phyloP scores from a whole-genome alignment of 2,888 invertebrate species.

The Pediacus dermestoides region DNA sequence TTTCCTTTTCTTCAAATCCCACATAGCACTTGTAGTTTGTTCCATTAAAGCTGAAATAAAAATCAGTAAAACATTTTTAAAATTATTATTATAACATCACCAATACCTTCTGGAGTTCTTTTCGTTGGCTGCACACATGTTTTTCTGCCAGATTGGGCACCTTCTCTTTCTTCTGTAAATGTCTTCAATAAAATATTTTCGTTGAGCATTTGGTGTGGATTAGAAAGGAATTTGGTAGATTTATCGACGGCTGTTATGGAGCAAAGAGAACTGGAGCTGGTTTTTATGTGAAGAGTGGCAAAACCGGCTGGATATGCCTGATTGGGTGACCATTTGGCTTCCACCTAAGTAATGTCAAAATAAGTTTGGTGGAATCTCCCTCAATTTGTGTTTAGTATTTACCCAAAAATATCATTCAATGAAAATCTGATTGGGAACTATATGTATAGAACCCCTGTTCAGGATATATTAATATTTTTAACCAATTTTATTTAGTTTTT shows the following conservation, averaged over 20 bases:
- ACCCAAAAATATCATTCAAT: too few relatives aligned
- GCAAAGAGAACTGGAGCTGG: conserved; percentile 56
- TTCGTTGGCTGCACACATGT: conserved; percentile 30
- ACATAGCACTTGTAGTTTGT: conserved; percentile 14
- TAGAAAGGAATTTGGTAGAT: conserved; percentile 51
- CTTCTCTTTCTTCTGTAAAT: conserved; percentile 31
- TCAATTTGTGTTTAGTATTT: too few relatives aligned
- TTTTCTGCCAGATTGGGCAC: conserved; percentile 30
- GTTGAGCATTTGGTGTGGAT: conserved; percentile 25
- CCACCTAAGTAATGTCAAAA: conserved; percentile 44
- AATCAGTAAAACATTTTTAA: too few relatives aligned
- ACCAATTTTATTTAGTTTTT: too few relatives aligned
- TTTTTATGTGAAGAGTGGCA: conserved; percentile 51
- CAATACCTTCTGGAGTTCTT: conserved; percentile 10
- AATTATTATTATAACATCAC: neutral
- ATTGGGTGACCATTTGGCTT: conserved; percentile 50
- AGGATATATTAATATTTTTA: too few relatives aligned
- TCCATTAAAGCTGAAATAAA: too few relatives aligned
- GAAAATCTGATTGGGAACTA: too few relatives aligned
- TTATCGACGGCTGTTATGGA: conserved; percentile 58
- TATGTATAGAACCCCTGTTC: too few relatives aligned
- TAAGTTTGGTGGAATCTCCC: conserved; percentile 3
- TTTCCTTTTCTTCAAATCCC: conserved; percentile 28
- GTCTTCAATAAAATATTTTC: conserved; percentile 31
- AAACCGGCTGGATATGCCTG: conserved; percentile 52